Evolutionary conservation across 2,888 invertebrate species (phyloP).

Genomic region (Mesorhabditis belari): DNA sequence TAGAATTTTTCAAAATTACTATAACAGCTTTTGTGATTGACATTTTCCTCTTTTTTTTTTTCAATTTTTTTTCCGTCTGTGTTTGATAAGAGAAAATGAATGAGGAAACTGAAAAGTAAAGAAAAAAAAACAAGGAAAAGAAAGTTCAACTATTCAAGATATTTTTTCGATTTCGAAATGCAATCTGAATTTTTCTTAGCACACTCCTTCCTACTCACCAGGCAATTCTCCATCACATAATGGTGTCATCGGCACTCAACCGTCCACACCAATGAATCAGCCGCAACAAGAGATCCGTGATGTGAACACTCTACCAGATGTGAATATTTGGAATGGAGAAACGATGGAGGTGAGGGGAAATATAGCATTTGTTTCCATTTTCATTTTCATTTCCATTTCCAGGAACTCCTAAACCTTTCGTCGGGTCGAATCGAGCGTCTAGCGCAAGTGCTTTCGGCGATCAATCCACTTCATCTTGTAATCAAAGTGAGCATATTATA

Average conservation of each 20-base stretch:
- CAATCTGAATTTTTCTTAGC: not conserved
- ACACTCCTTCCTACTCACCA: not conserved
- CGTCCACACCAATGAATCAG: not conserved
- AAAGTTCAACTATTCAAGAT: too few species aligned
- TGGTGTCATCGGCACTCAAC: not conserved
- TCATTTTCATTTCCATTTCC: too few species aligned
- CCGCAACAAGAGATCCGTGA: not conserved
- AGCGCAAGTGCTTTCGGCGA: not conserved
- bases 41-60: too few species aligned
- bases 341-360: not conserved
- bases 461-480: not conserved
- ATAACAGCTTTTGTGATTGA: too few species aligned
- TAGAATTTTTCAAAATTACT: too few species aligned
- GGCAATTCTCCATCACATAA: not conserved
- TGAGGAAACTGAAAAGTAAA: too few species aligned
- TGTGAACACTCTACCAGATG: too few species aligned
- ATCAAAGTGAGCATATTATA: too few species aligned
- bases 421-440: not conserved
- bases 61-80: too few species aligned
- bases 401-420: not conserved
- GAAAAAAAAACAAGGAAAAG: too few species aligned
- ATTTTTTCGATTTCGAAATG: not conserved
- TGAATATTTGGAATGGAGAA: not conserved
- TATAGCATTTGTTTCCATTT: not conserved
- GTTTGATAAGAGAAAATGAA: too few species aligned